A percentile compares a stretch with the other conserved stretches of the same genome.
These are phyloP conservation scores for Anarsia innoxiella DNA, from an alignment of 2,888 invertebrate species.

Conservation along the genomic window DNA sequence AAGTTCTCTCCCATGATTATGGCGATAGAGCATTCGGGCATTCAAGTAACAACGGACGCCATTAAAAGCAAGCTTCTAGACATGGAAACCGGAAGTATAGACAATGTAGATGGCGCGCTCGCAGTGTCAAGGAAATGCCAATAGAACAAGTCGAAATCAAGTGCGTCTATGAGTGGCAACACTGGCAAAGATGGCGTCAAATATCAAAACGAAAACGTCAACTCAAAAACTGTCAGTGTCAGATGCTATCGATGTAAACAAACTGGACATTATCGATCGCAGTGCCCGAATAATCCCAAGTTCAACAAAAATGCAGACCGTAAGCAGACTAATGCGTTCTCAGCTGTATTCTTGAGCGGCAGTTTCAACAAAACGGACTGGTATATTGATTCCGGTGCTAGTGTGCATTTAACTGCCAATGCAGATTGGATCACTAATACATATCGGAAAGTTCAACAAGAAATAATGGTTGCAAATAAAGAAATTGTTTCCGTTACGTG, in stretches of 20 bases:
- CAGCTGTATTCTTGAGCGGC: slow-evolving; percentile 15
- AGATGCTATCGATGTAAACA: slow-evolving; percentile 5
- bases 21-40: slow-evolving; percentile 16
- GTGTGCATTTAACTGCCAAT: slow-evolving; percentile 14
- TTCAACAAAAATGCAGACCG: background rate
- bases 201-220: background rate
- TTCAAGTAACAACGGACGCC: slow-evolving; percentile 9
- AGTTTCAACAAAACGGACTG: slow-evolving; percentile 14
- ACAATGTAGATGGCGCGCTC: background rate
- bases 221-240: background rate
- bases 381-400: slow-evolving; percentile 17
- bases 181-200: background rate
- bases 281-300: slow-evolving; percentile 1
- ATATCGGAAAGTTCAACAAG: slow-evolving; percentile 1
- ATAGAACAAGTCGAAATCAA: background rate
- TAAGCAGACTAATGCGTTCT: slow-evolving; percentile 12
- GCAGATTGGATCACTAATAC: slow-evolving; percentile 10
- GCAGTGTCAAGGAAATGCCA: background rate
- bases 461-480: slow-evolving; percentile 17
- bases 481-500: slow-evolving; percentile 13
- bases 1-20: slow-evolving; percentile 15
- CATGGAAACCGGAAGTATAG: slow-evolving; percentile 4
- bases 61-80: slow-evolving; percentile 13
- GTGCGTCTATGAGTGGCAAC: background rate
- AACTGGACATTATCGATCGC: background rate